Conservation (phyloP, 2,888 invertebrate genomes). For the Fabriciana adippe region DNA sequence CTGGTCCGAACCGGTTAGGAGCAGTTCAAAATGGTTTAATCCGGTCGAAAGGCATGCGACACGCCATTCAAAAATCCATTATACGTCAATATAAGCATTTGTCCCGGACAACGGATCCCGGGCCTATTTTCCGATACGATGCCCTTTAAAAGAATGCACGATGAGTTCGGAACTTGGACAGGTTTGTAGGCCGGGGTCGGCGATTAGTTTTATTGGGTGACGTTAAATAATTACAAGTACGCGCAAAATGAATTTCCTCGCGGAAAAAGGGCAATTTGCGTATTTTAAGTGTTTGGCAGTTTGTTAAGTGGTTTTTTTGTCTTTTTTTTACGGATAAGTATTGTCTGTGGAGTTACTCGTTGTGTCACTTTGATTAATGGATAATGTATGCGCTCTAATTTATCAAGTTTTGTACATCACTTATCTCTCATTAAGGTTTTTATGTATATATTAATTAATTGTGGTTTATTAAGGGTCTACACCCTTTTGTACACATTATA, state of each 20-base stretch:
- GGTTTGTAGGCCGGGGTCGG: constrained; percentile 5
- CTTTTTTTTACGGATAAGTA: neutral
- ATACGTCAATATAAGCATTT: constrained; percentile 77
- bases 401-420: too few species aligned
- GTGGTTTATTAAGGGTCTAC: too few species aligned
- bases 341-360: neutral
- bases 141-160: constrained; percentile 36
- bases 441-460: too few species aligned
- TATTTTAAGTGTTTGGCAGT: neutral
- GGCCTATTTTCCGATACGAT: constrained; percentile 38
- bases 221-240: constrained; percentile 19
- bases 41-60: constrained; percentile 57
- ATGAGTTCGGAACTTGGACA: constrained; percentile 20
- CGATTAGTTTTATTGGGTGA: constrained; percentile 22
- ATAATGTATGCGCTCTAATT: too few species aligned
- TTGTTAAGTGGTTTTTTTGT: neutral
- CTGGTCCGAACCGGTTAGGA: constrained; percentile 43
- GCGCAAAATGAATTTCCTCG: constrained; percentile 4
- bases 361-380: neutral
- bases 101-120: constrained; percentile 45
- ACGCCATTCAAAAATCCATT: constrained; percentile 72
- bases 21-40: constrained; percentile 50
- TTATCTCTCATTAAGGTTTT: too few species aligned
- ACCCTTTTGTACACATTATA: too few species aligned
- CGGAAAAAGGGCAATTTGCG: neutral